Evolutionary conservation across 2,797 vertebrate species (phyloP).

Genomic region (Karalla daura): DNA sequence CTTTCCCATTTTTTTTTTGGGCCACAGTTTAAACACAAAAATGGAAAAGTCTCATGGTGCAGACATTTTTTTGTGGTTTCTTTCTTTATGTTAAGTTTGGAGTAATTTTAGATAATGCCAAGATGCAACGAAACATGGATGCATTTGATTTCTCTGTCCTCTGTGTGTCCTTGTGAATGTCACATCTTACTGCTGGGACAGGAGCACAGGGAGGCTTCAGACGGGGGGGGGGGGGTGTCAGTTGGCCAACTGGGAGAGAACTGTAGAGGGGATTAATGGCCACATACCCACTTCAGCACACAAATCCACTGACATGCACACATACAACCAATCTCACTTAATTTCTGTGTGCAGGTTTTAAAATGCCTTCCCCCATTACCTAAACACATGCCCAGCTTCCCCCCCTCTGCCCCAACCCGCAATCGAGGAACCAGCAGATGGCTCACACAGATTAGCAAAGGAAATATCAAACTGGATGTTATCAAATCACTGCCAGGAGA

Average conservation of each 20-base stretch:
- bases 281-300: slow-evolving; percentile 5
- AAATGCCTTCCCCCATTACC: slow-evolving; percentile 37
- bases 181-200: slow-evolving; percentile 59
- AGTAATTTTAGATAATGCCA: not conserved
- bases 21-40: not conserved
- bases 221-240: slow-evolving; percentile 25
- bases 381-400: slow-evolving; percentile 28
- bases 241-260: slow-evolving; percentile 7
- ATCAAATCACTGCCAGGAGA: slow-evolving; percentile 73
- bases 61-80: not conserved
- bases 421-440: slow-evolving; percentile 76
- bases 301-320: slow-evolving; percentile 7
- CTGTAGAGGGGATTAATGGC: slow-evolving; percentile 8
- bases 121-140: slow-evolving; percentile 1
- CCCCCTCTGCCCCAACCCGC: slow-evolving; percentile 13
- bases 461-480: slow-evolving; percentile 79
- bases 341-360: slow-evolving; percentile 38
- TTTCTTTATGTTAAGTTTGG: slow-evolving; percentile 73
- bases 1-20: not conserved
- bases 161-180: slow-evolving; percentile 44
- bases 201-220: slow-evolving; percentile 6
- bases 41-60: not conserved
- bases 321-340: slow-evolving; percentile 25
- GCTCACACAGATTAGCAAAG: slow-evolving; percentile 75
- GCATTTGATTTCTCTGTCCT: slow-evolving; percentile 34